phyloP scores from a whole-genome alignment of 2,888 invertebrate genomes.

The Drosophila yooni region DNA sequence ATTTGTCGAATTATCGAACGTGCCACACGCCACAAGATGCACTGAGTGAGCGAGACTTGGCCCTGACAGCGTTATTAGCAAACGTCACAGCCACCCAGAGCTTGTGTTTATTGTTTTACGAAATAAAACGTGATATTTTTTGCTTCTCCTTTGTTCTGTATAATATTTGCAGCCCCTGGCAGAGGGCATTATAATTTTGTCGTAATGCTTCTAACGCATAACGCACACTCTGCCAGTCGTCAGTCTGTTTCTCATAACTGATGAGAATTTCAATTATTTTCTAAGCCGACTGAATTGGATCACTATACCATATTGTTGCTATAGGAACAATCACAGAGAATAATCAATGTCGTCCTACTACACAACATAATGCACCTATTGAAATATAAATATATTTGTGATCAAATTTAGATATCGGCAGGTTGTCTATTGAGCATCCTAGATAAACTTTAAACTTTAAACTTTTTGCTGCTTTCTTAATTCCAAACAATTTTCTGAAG shows the following conservation, averaged over 20 bases:
- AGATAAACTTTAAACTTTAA: neutral
- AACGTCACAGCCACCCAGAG: constrained; percentile 18
- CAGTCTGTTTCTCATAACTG: neutral
- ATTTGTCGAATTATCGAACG: constrained; percentile 33
- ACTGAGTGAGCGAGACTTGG: constrained; percentile 8
- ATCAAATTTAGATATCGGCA: neutral
- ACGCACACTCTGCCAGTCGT: neutral
- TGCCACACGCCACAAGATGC: constrained; percentile 21
- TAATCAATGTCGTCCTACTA: neutral
- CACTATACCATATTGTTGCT: neutral
- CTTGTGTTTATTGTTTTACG: neutral
- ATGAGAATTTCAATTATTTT: neutral
- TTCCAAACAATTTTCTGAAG: neutral
- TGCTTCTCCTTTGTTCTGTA: neutral
- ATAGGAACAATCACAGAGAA: neutral
- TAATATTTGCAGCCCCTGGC: neutral
- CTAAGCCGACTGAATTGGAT: no score
- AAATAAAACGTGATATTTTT: neutral
- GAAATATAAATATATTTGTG: no score
- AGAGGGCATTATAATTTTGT: neutral
- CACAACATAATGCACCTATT: no score
- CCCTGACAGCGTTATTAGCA: constrained; percentile 46
- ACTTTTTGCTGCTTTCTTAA: no score
- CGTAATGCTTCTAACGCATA: neutral
- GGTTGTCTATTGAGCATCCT: neutral